These are phyloP conservation scores for Eugnorisma glareosa DNA, from an alignment of 2,888 invertebrate genomes.

Conservation along the genomic window DNA sequence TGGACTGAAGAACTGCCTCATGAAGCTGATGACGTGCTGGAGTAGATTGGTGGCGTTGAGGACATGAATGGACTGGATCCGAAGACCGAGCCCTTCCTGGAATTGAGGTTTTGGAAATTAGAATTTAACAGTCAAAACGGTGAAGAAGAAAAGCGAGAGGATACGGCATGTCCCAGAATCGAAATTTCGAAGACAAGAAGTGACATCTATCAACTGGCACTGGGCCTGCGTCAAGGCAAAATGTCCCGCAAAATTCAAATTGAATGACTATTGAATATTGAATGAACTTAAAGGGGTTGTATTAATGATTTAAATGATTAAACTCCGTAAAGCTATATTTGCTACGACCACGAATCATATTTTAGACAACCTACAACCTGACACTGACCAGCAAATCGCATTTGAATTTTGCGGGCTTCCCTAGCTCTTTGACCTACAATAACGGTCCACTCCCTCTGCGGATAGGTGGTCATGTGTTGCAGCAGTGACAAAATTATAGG, in stretches of 20 bases:
- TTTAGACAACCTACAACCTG: no score
- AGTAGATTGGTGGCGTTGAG: conserved; percentile 81
- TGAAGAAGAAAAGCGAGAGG: not conserved
- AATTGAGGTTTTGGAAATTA: conserved; percentile 61
- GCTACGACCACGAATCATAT: no score
- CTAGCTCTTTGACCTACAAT: no score
- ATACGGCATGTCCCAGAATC: not conserved
- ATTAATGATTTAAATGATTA: no score
- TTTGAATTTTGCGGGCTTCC: no score
- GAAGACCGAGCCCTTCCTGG: conserved; percentile 86
- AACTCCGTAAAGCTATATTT: no score
- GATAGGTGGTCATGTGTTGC: not conserved
- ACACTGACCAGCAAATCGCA: no score
- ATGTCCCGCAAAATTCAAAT: no score
- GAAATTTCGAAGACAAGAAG: not conserved
- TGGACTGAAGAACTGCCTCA: conserved; percentile 82
- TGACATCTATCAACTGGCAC: not conserved
- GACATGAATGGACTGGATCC: conserved; percentile 83
- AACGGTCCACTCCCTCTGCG: not conserved
- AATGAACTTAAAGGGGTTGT: no score
- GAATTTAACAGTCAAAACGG: not conserved
- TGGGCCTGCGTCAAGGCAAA: no score
- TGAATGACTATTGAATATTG: no score
- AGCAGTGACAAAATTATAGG: not conserved
- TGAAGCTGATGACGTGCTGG: conserved; percentile 77